Base-by-base conservation (phyloP, 1,140 invertebrate genomes). In the Holotrichia oblita region DNA sequence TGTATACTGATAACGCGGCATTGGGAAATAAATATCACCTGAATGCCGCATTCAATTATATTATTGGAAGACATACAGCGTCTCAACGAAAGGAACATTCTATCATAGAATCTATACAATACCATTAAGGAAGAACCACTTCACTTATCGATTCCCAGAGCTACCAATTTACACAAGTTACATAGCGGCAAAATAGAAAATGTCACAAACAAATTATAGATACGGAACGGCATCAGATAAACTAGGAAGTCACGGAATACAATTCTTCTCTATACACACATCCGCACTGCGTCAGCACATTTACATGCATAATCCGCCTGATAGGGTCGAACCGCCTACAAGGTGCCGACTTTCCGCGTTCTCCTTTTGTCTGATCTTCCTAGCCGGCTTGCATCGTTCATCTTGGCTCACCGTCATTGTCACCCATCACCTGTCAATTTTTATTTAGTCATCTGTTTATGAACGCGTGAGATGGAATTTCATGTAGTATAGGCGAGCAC, bases 401-500 rank as follows among this genome's bases (percentile, higher is more conserved):
- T 55, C 48, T 55, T n/a, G 48, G 14, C 48, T 14, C 48, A n/a
- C 17, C 48, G 48, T 14, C 48, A n/a, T 55, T 17, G 48, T 55
- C 14, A 55, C 48, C 61, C n/a, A 22, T 24, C 61, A 69, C 61
- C 61, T 69, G 61, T 69, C 61, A 69, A 69, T 69, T 69, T 69
- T 69, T 69, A 69, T 69, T 27, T 34, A 69, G 61, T 69, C 61
- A 69, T 69, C 61, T 69, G 61, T 69, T 69, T 69, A 69, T 69
- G 22, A 69, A 22, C 14, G 14, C 48, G 48, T n/a, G 14, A 20
- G 17, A 22, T 20, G 59, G 22, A 69, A 27, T 69, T 69, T 27
- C 61, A 34, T 34, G 27, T 34, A 34, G 27, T 34, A 34, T 34
- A 34, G 27, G 27, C 27, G 27, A 34, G 24, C 22, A 20, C 20